Percentiles rank a stretch among this genome's conserved stretches.
Conservation (phyloP, 1,140 invertebrate species). For the Drosophila ficusphila region DNA sequence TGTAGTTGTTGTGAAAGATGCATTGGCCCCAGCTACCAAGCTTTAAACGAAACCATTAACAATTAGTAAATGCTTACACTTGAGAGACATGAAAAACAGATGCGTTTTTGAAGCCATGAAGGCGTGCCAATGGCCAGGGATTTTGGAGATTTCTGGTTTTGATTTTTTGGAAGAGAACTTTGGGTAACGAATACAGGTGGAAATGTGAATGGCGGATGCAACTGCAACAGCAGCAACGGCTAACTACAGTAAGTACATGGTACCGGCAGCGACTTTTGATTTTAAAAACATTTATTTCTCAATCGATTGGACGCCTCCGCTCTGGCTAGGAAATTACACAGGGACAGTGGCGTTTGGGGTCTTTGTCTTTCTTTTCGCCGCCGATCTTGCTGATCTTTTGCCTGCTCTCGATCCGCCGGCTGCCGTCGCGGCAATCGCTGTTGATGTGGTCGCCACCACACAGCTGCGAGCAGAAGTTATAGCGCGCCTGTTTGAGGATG, state of each 20-base stretch:
- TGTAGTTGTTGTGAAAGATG: background rate
- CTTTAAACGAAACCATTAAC: background rate
- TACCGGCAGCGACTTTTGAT: slow-evolving; percentile 24
- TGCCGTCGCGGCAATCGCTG: slow-evolving; percentile 20
- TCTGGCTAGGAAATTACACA: slow-evolving; percentile 46
- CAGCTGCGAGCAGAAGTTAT: slow-evolving; percentile 65
- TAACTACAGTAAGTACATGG: slow-evolving; percentile 38
- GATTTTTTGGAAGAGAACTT: no score
- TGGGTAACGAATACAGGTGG: background rate
- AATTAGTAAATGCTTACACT: background rate
- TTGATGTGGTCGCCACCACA: slow-evolving; percentile 37
- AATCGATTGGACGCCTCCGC: slow-evolving; percentile 49
- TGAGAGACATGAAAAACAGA: slow-evolving; percentile 2
- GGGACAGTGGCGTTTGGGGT: slow-evolving; percentile 48
- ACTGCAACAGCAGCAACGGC: slow-evolving; percentile 11
- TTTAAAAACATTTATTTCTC: slow-evolving; percentile 48
- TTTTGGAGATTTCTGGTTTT: background rate
- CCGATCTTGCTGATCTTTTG: slow-evolving; percentile 24
- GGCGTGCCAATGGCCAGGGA: slow-evolving; percentile 1
- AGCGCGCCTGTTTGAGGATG: slow-evolving; percentile 73
- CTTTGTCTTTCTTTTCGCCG: no score
- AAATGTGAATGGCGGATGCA: slow-evolving; percentile 22
- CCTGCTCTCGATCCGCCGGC: slow-evolving; percentile 28
- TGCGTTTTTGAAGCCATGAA: slow-evolving; percentile 3
- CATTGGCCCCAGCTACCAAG: background rate